phyloP scores from a whole-genome alignment of 2,888 invertebrate genomes.

The Diaphora mendica region DNA sequence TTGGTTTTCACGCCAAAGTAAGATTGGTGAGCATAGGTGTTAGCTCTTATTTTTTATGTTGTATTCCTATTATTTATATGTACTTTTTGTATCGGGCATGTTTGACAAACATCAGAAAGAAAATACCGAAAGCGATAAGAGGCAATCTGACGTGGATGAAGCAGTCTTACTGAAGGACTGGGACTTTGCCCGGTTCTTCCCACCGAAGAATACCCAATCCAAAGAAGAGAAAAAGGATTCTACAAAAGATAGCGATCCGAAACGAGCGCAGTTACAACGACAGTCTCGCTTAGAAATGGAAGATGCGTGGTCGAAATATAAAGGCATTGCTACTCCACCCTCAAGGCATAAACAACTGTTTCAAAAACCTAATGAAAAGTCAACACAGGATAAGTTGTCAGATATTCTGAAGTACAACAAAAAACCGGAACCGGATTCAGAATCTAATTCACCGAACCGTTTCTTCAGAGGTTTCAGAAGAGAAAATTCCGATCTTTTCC shows the following conservation, averaged over 20 bases:
- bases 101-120: slow-evolving; percentile 79
- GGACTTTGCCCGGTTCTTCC: slow-evolving; percentile 95
- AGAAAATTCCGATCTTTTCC: slow-evolving; percentile 94
- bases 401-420: slow-evolving; percentile 86
- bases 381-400: slow-evolving; percentile 79
- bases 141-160: slow-evolving; percentile 89
- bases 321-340: slow-evolving; percentile 78
- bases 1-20: slow-evolving; percentile 80
- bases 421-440: slow-evolving; percentile 89
- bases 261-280: slow-evolving; percentile 75
- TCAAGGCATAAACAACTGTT: slow-evolving; percentile 75
- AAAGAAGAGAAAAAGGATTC: slow-evolving; percentile 71
- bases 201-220: slow-evolving; percentile 76
- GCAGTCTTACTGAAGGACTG: slow-evolving; percentile 93
- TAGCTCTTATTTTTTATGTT: slow-evolving; percentile 52
- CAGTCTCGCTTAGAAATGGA: slow-evolving; percentile 82
- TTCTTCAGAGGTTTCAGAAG: slow-evolving; percentile 93
- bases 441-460: slow-evolving; percentile 89
- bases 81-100: slow-evolving; percentile 81
- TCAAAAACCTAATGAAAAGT: slow-evolving; percentile 73
- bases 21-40: slow-evolving; percentile 79
- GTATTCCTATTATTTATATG: slow-evolving; percentile 72
- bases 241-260: slow-evolving; percentile 77
- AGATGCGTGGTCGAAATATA: slow-evolving; percentile 80
- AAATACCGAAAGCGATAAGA: slow-evolving; percentile 73